These are phyloP conservation scores for Liposcelis brunnea DNA, from an alignment of 2,888 invertebrate genomes.

Conservation along the genomic window DNA sequence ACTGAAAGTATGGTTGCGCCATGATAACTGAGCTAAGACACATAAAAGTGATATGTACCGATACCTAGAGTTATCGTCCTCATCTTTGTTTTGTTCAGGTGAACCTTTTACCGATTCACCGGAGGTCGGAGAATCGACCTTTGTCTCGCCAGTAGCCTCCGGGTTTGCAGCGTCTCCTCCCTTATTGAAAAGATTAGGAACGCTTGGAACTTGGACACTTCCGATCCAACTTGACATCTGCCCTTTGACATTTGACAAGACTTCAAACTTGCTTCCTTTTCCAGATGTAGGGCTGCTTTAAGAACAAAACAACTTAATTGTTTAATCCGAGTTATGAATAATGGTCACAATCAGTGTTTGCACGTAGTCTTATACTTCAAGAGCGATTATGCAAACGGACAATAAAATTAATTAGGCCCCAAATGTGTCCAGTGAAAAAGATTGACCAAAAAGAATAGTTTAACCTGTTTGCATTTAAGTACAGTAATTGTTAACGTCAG, in stretches of 20 bases:
- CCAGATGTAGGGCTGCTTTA: background rate
- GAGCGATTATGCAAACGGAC: too few relatives aligned
- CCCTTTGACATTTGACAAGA: slow-evolving; percentile 72
- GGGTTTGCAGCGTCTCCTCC: slow-evolving; percentile 25
- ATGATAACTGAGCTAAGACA: background rate
- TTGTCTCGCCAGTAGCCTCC: slow-evolving; percentile 21
- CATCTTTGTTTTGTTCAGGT: slow-evolving; percentile 40
- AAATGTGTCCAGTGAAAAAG: too few relatives aligned
- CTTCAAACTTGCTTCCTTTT: slow-evolving; percentile 45
- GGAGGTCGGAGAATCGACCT: slow-evolving; percentile 31
- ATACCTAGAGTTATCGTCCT: slow-evolving; percentile 78
- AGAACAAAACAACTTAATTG: background rate
- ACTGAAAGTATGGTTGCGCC: background rate
- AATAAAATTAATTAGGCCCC: too few relatives aligned
- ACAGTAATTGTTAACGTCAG: too few relatives aligned
- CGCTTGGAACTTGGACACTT: slow-evolving; percentile 27
- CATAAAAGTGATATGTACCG: slow-evolving; percentile 5
- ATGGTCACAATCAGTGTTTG: too few relatives aligned
- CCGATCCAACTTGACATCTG: slow-evolving; percentile 76
- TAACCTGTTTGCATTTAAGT: too few relatives aligned
- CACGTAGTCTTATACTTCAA: too few relatives aligned
- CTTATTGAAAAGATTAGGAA: slow-evolving; percentile 42
- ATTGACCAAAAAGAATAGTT: too few relatives aligned
- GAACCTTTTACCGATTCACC: slow-evolving; percentile 30
- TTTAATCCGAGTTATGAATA: too few relatives aligned